Conservation (phyloP, 2,113 vertebrate genomes). For the Pelobates fuscus region DNA sequence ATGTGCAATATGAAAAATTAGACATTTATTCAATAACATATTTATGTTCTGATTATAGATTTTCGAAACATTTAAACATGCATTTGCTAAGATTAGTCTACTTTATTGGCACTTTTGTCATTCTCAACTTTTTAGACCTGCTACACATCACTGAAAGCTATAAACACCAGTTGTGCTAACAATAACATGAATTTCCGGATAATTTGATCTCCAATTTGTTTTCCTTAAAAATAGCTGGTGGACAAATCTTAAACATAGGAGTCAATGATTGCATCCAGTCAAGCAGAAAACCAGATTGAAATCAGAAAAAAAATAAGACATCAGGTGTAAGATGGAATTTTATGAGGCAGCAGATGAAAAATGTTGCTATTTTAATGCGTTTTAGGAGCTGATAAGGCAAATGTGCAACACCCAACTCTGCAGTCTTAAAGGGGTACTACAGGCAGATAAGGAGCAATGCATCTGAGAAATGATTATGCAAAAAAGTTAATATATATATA, state of each 20-base stretch:
- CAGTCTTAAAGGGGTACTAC: no score
- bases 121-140: conserved; percentile 3
- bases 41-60: no score
- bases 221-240: conserved; percentile 38
- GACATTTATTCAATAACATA: no score
- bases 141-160: conserved; percentile 13
- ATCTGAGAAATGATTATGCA: no score
- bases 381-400: no score
- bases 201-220: conserved; percentile 43
- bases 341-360: no score
- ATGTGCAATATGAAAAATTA: no score
- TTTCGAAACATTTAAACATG: no score
- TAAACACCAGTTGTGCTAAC: conserved; percentile 31
- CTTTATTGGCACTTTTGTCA: conserved; percentile 11
- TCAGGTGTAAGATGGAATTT: conserved; percentile 16
- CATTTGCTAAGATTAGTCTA: neutral
- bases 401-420: no score
- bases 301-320: conserved; percentile 40
- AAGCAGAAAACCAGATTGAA: conserved; percentile 27
- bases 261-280: conserved; percentile 12
- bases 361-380: no score
- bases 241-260: conserved; percentile 30
- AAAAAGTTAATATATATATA: no score
- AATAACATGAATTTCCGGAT: conserved; percentile 36
- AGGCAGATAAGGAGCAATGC: no score